Percentiles rank a stretch among this genome's conserved stretches.
phyloP scores from a whole-genome alignment of 2,797 vertebrate species.

The Tokudaia tokunoshimensis region DNA sequence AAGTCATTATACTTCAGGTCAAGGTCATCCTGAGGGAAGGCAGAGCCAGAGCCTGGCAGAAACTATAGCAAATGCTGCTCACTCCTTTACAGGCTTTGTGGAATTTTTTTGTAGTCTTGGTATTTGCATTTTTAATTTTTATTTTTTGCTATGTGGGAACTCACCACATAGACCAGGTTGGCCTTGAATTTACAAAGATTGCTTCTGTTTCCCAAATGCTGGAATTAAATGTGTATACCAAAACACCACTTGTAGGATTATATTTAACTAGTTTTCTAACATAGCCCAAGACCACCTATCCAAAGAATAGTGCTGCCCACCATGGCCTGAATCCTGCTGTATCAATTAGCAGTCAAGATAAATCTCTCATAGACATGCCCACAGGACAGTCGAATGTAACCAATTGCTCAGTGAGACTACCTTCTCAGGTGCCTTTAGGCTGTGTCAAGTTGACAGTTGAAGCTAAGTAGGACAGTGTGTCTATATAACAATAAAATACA shows the following conservation, averaged over 20 bases:
- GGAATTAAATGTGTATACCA: neutral
- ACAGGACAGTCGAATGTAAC: neutral
- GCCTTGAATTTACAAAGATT: neutral
- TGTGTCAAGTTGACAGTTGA: neutral
- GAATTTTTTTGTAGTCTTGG: neutral
- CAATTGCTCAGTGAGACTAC: neutral
- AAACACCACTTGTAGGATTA: neutral
- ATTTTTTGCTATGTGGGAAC: neutral
- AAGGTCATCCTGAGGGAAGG: neutral
- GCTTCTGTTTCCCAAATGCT: neutral
- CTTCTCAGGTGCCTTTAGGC: neutral
- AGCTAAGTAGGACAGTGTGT: neutral
- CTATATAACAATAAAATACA: neutral
- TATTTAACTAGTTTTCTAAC: neutral
- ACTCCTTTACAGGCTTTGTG: neutral
- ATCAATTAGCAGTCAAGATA: neutral
- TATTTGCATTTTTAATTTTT: neutral
- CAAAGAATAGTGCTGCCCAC: neutral
- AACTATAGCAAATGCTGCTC: neutral
- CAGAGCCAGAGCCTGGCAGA: neutral
- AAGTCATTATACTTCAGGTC: neutral
- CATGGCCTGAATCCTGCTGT: neutral
- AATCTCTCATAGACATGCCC: neutral
- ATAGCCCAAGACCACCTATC: neutral
- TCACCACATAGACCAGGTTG: neutral